These are phyloP conservation scores for Dascyllus trimaculatus DNA, from an alignment of 2,113 vertebrate species.

Conservation along the genomic window DNA sequence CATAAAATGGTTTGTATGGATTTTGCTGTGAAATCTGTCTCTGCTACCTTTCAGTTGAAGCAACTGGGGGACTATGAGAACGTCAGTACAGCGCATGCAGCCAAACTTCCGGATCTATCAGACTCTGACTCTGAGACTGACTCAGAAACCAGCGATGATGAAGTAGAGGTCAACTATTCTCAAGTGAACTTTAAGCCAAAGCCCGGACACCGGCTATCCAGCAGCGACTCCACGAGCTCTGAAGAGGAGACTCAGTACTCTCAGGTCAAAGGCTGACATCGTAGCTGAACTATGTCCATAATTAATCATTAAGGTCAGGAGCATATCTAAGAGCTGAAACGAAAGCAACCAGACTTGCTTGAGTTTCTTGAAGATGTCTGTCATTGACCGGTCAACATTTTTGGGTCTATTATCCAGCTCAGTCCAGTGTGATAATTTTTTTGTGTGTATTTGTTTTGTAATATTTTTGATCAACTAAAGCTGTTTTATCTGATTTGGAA, in stretches of 20 bases:
- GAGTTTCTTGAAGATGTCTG: too few species aligned
- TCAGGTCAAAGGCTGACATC: constrained; percentile 57
- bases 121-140: constrained; percentile 55
- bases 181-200: constrained; percentile 57
- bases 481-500: too few species aligned
- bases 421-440: too few species aligned
- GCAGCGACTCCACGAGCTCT: constrained; percentile 41
- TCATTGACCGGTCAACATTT: too few species aligned
- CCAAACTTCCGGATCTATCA: neutral
- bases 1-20: neutral
- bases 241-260: constrained; percentile 69
- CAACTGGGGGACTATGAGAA: constrained; percentile 74
- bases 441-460: too few species aligned
- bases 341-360: too few species aligned
- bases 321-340: neutral
- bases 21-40: neutral
- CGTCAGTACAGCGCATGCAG: neutral
- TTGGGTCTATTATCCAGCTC: too few species aligned
- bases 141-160: constrained; percentile 72
- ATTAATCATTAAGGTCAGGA: too few species aligned
- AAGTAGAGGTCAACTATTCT: constrained; percentile 69
- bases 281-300: too few species aligned
- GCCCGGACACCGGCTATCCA: neutral
- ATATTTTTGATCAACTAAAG: too few species aligned
- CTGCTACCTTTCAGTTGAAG: neutral